These are phyloP conservation scores for Holacanthella duospinosa DNA, from an alignment of 2,888 invertebrate species.

Conservation along the genomic window DNA sequence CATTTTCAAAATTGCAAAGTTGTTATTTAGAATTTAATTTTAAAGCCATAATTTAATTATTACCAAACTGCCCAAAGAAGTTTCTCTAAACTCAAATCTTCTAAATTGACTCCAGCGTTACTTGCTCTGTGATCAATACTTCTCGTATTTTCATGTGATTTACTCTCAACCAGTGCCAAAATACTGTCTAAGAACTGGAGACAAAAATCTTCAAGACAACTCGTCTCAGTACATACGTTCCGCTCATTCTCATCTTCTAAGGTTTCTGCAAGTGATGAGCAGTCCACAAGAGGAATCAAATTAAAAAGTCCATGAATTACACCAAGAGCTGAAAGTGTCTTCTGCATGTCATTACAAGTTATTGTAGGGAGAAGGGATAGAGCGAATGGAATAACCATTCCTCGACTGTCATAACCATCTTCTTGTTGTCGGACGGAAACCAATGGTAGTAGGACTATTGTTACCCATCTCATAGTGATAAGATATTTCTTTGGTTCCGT, in stretches of 20 bases:
- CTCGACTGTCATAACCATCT: constrained; percentile 55
- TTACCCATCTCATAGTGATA: constrained; percentile 59
- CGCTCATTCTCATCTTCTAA: constrained; percentile 61
- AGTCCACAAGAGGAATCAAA: constrained; percentile 73
- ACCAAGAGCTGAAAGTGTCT: constrained; percentile 64
- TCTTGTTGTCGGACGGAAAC: constrained; percentile 44
- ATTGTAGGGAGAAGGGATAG: constrained; percentile 74
- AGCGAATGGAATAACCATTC: constrained; percentile 69
- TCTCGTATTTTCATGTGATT: constrained; percentile 56
- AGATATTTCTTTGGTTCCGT: constrained; percentile 79
- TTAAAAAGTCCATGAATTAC: constrained; percentile 64
- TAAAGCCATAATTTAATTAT: no score
- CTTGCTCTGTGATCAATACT: constrained; percentile 41
- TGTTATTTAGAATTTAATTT: background rate
- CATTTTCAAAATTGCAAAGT: background rate
- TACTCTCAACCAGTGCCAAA: constrained; percentile 60
- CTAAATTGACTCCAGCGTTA: constrained; percentile 44
- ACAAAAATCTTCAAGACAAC: constrained; percentile 80
- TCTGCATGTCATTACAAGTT: constrained; percentile 44
- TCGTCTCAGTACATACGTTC: constrained; percentile 63
- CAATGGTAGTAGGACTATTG: constrained; percentile 57
- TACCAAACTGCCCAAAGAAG: constrained; percentile 48
- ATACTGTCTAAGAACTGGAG: constrained; percentile 70
- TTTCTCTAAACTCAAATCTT: constrained; percentile 55
- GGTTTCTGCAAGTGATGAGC: constrained; percentile 60